A percentile compares a stretch with the other conserved stretches of the same genome.
Conservation (phyloP, 2,888 invertebrate genomes). For the Phortica magna region DNA sequence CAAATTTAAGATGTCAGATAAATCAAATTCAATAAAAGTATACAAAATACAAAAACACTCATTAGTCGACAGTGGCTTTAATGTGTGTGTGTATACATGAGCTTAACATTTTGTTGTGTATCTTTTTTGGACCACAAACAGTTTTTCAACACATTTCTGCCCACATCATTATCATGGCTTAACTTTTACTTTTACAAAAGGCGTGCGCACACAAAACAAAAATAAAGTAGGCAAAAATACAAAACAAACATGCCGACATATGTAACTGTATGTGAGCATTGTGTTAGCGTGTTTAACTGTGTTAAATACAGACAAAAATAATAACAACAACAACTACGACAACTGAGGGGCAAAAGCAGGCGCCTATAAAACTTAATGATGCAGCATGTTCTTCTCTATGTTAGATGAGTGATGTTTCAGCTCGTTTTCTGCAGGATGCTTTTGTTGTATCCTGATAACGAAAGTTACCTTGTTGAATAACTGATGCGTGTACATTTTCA, state of each 20-base stretch:
- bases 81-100: too few species aligned
- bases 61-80: too few species aligned
- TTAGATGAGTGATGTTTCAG: neutral
- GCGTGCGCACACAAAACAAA: neutral
- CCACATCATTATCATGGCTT: too few species aligned
- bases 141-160: too few species aligned
- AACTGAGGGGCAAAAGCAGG: neutral
- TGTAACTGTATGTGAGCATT: conserved; percentile 1
- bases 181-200: too few species aligned
- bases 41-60: too few species aligned
- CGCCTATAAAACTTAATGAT: conserved; percentile 25
- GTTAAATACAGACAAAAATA: neutral
- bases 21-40: conserved; percentile 4
- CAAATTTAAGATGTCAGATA: neutral
- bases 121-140: neutral
- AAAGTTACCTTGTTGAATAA: conserved; percentile 20
- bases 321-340: neutral
- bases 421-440: conserved; percentile 9
- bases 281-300: conserved; percentile 19
- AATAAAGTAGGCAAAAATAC: neutral
- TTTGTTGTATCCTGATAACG: neutral
- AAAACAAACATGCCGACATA: too few species aligned
- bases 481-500: conserved; percentile 4
- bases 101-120: neutral
- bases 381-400: conserved; percentile 1